Percentiles rank a stretch among this genome's conserved stretches.
Evolutionary conservation across 2,113 vertebrate species (phyloP).

Genomic region (Mixornis gularis): DNA sequence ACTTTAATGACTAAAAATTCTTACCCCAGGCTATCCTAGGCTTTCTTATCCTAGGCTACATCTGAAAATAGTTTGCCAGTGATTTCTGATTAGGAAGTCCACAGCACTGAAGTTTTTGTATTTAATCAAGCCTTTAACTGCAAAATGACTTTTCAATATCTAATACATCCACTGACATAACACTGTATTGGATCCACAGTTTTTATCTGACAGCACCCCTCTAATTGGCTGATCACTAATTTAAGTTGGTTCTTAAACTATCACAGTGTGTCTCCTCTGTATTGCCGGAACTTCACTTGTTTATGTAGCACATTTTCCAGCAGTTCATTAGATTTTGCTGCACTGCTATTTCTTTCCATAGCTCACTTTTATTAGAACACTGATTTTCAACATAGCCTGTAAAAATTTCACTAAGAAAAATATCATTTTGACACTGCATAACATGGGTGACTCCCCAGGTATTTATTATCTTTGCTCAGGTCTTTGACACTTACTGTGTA

Average conservation of each 20-base stretch:
- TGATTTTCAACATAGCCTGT: not conserved
- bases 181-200: rapidly evolving
- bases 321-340: not conserved
- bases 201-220: not conserved
- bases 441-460: not conserved
- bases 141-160: not conserved
- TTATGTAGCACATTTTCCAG: not conserved
- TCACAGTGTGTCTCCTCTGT: not conserved
- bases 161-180: not conserved
- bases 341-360: not conserved
- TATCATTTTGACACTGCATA: not conserved
- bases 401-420: not conserved
- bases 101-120: not conserved
- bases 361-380: not conserved
- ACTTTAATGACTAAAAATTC: not conserved
- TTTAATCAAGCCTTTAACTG: not conserved
- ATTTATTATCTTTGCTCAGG: not conserved
- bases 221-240: not conserved
- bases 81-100: not conserved
- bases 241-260: not conserved
- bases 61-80: not conserved
- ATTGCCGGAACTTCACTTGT: not conserved
- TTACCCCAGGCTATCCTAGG: not conserved
- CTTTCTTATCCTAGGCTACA: not conserved
- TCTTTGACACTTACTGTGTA: not conserved